phyloP scores from a whole-genome alignment of 37 sponge, comb jelly and placozoan genomes.

The Hormiphora californensis region DNA sequence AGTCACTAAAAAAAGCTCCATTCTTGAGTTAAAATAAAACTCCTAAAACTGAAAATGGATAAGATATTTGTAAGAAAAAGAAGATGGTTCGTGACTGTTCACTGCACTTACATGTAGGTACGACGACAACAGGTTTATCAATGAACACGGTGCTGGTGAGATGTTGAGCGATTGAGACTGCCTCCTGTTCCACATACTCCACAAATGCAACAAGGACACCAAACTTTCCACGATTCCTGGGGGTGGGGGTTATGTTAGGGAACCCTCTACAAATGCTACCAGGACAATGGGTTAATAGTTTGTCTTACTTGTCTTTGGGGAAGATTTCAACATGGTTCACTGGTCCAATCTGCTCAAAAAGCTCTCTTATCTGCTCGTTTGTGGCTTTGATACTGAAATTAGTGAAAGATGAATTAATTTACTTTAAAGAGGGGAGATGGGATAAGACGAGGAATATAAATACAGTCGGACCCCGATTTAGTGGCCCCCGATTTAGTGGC shows the following conservation, averaged over 20 bases:
- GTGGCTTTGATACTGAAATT: slow-evolving; percentile 9
- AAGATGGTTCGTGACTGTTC: not conserved
- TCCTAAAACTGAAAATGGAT: too few relatives aligned
- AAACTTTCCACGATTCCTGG: slow-evolving; percentile 30
- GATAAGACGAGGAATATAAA: too few relatives aligned
- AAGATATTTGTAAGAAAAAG: too few relatives aligned
- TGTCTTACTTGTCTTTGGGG: slow-evolving; percentile 37
- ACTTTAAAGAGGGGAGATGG: too few relatives aligned
- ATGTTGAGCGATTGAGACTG: slow-evolving; percentile 67
- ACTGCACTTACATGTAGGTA: slow-evolving; percentile 53
- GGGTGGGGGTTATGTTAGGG: too few relatives aligned
- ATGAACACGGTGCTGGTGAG: slow-evolving; percentile 87
- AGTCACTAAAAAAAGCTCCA: too few relatives aligned
- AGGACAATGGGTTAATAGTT: too few relatives aligned
- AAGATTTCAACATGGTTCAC: slow-evolving; percentile 32
- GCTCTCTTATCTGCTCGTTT: slow-evolving; percentile 41
- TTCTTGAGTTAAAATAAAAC: too few relatives aligned
- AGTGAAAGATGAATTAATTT: not conserved
- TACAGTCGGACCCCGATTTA: too few relatives aligned
- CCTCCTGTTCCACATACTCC: slow-evolving; percentile 58
- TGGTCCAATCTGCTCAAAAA: slow-evolving; percentile 41
- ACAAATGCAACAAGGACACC: slow-evolving; percentile 59
- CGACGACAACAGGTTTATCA: slow-evolving; percentile 77
- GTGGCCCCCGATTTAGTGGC: too few relatives aligned
- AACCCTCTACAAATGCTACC: too few relatives aligned